Conservation (phyloP, 2,888 invertebrate species). For the Dynastes maya region DNA sequence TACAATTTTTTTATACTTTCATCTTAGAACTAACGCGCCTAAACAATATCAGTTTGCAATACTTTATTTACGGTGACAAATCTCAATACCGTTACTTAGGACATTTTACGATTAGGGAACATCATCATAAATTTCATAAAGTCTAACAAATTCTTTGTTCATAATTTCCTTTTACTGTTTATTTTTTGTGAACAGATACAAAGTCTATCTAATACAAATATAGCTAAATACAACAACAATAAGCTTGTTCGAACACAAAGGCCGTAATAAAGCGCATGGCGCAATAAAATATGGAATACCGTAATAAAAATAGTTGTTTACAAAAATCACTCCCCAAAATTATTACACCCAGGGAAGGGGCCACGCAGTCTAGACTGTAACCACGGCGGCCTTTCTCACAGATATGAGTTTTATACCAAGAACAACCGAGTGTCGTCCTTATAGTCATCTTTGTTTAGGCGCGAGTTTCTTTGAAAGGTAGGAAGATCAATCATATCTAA, state of each 20-base stretch:
- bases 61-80: neutral
- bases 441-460: conserved; percentile 21
- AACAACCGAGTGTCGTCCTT: conserved; percentile 49
- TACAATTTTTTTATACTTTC: too few relatives aligned
- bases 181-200: neutral
- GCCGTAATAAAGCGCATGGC: conserved; percentile 60
- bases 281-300: conserved; percentile 63
- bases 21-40: neutral
- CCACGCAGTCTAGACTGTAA: conserved; percentile 57
- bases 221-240: conserved; percentile 60
- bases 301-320: conserved; percentile 65
- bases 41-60: neutral
- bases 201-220: conserved; percentile 48
- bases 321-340: conserved; percentile 54
- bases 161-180: conserved; percentile 16
- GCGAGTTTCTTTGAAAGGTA: conserved; percentile 17
- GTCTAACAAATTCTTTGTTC: conserved; percentile 31
- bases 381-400: conserved; percentile 66
- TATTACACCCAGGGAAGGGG: conserved; percentile 47
- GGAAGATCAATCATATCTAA: conserved; percentile 70
- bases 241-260: conserved; percentile 63
- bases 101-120: conserved; percentile 14
- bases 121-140: conserved; percentile 36
- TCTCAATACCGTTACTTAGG: neutral
- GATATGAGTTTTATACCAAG: conserved; percentile 55